Conservation (phyloP, 2,888 invertebrate genomes). For the Trichacis sp. region DNA sequence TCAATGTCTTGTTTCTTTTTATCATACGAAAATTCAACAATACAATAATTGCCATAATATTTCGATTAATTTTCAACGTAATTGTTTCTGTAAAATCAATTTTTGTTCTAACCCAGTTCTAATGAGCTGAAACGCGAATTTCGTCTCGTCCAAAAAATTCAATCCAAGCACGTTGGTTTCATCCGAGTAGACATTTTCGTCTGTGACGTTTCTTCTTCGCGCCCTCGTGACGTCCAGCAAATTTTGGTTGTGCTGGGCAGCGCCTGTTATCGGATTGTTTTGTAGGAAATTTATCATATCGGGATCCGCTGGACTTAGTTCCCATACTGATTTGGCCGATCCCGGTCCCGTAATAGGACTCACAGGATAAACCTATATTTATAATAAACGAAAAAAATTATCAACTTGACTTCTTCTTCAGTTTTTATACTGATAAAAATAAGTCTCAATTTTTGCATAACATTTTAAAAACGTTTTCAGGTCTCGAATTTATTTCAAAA, state of each 20-base stretch:
- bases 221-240: conserved; percentile 42
- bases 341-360: conserved; percentile 79
- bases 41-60: too few relatives aligned
- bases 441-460: too few relatives aligned
- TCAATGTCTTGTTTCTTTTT: too few relatives aligned
- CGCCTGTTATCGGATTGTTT: conserved; percentile 61
- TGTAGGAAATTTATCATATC: conserved; percentile 67
- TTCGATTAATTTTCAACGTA: too few relatives aligned
- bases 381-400: too few relatives aligned
- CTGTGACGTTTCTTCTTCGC: conserved; percentile 56
- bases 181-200: conserved; percentile 61
- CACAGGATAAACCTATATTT: conserved; percentile 68
- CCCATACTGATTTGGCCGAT: conserved; percentile 91
- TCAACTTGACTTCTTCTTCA: too few relatives aligned
- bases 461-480: too few relatives aligned
- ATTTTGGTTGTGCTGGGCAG: conserved; percentile 53
- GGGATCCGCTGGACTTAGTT: conserved; percentile 72
- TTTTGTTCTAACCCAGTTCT: conserved; percentile 78
- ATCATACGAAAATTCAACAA: too few relatives aligned
- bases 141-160: conserved; percentile 68
- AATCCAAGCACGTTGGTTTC: conserved; percentile 58
- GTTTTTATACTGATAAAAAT: too few relatives aligned
- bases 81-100: too few relatives aligned
- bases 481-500: too few relatives aligned
- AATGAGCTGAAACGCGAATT: conserved; percentile 87